Evolutionary conservation across 2,113 vertebrate genomes (phyloP).

Genomic region (Dolichallabes microphthalmus): DNA sequence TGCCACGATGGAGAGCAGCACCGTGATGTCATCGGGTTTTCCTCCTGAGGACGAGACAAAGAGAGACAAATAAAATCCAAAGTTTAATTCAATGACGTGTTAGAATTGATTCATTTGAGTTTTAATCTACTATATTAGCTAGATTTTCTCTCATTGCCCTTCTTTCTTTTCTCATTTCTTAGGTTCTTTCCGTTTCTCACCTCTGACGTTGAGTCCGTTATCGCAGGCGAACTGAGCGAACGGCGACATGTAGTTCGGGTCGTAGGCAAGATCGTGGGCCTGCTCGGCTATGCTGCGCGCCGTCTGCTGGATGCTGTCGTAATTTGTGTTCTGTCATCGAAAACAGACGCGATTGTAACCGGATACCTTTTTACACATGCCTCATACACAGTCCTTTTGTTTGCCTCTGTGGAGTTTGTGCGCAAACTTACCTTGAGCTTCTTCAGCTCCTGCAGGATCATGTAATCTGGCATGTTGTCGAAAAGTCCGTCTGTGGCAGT

Average conservation of each 20-base stretch:
- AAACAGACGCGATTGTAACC: neutral
- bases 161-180: no score
- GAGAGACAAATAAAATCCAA: neutral
- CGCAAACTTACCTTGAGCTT: constrained; percentile 85
- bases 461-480: constrained; percentile 99
- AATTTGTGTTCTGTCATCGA: constrained; percentile 84
- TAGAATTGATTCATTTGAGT: neutral
- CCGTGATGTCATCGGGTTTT: constrained; percentile 98
- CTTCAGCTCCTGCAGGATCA: constrained; percentile 97
- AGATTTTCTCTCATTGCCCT: neutral
- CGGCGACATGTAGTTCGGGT: constrained; percentile 98
- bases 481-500: constrained; percentile 95
- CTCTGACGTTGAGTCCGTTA: constrained; percentile 97
- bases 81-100: no score
- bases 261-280: constrained; percentile 94
- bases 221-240: constrained; percentile 99
- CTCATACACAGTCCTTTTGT: neutral
- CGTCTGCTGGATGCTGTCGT: constrained; percentile 94
- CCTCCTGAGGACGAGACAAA: constrained; percentile 76
- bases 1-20: constrained; percentile 96
- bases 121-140: neutral
- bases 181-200: constrained; percentile 68
- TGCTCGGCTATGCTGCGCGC: constrained; percentile 96
- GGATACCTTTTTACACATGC: neutral
- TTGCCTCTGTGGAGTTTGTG: neutral